Evolutionary conservation across 2,113 vertebrate genomes (phyloP).

Genomic region (Acrocephalus arundinaceus): DNA sequence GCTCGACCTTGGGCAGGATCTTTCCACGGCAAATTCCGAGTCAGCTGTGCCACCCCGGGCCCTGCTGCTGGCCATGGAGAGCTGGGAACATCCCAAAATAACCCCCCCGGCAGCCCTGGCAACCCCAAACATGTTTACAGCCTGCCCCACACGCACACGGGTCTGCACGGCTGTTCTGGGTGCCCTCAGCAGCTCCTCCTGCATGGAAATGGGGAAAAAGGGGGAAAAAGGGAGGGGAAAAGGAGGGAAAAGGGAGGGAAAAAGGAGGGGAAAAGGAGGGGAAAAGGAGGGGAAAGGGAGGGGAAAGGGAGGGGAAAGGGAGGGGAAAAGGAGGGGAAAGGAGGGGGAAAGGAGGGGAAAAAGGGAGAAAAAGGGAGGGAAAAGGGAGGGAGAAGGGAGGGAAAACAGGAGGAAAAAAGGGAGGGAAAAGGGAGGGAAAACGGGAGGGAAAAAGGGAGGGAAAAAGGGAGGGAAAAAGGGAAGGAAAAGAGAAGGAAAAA

Average conservation of each 20-base stretch:
- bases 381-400: neutral
- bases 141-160: neutral
- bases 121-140: conserved; percentile 80
- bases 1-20: conserved; percentile 30
- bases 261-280: too few relatives aligned
- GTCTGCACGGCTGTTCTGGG: conserved; percentile 44
- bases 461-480: too few relatives aligned
- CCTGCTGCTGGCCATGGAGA: conserved; percentile 44
- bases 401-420: too few relatives aligned
- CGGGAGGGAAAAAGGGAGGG: too few relatives aligned
- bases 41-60: conserved; percentile 69
- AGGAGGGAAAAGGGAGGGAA: neutral
- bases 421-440: neutral
- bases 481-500: too few relatives aligned
- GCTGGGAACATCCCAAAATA: conserved; percentile 72
- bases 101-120: conserved; percentile 73
- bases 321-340: too few relatives aligned
- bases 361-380: neutral
- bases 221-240: neutral
- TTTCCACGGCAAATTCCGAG: conserved; percentile 43
- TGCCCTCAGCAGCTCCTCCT: neutral
- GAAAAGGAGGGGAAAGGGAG: too few relatives aligned
- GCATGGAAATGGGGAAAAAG: neutral
- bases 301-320: too few relatives aligned
- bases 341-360: too few relatives aligned